Base-by-base conservation (phyloP, 2,888 invertebrate genomes). In the Taphrorychus bicolor region DNA sequence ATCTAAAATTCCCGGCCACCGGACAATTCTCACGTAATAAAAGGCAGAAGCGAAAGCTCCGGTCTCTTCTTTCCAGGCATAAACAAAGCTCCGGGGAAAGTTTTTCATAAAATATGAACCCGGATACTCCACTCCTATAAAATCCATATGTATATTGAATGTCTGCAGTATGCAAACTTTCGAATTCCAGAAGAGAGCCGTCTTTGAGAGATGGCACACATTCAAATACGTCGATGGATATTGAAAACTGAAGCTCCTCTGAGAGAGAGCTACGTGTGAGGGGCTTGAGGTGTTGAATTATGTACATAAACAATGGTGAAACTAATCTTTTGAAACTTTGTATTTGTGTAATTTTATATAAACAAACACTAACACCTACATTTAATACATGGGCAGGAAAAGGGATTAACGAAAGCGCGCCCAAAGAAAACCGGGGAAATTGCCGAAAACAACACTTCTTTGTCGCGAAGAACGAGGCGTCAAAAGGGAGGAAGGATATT, bases 121-220 rank as follows among this genome's bases (percentile, higher is more conserved):
- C 9, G 48, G 18, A 58, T 21, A 40, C 22, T 18, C 23, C 21
- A 42, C 56, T 41, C 56, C 41, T 56, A 56, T 56, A 56, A 56
- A 56, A 56, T 56, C 32, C 41, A 56, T 56, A 56, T 56, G 56
- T 56, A 56, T 56, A 56, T 56, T 56, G 56, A 41, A 56, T 56
- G 53, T 23, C 53, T 23, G 40, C 56, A 32, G 32, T 40, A 56
- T 56, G 56, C 56, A 56, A 56, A 56, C 56, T 56, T 40, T 56
- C 24, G 14, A 17, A 32, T 32, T 32, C 32, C 32, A 9, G 9
- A 32, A 11, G 11, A 32, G 11, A 11, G 32, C 7, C 3, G 32
- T 32, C 32, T 32, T 32, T 32, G 32, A 32, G 32, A 32, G 32
- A 32, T 32, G 32, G 32, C 32, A 32, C 32, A 32, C 32, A 32